phyloP scores from a whole-genome alignment of 1,140 invertebrate genomes.

The Drosophila sturtevanti region DNA sequence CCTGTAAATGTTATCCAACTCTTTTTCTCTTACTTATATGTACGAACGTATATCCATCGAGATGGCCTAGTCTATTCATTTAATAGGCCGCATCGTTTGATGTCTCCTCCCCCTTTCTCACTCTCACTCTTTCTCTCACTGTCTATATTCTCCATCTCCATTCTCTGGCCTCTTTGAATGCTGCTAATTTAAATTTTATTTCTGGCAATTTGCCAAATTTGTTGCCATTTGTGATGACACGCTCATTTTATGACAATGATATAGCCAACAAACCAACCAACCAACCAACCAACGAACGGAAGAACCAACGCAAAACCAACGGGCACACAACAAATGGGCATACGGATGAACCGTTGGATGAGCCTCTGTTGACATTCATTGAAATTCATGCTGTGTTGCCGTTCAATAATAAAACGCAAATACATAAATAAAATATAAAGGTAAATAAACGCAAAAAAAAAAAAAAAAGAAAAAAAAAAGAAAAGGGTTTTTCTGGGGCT shows the following conservation, averaged over 20 bases:
- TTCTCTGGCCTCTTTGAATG: constrained; percentile 2
- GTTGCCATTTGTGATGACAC: constrained; percentile 79
- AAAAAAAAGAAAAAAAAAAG: neutral
- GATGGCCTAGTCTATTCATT: constrained; percentile 30
- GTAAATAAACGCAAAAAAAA: constrained; percentile 70
- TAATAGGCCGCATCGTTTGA: constrained; percentile 52
- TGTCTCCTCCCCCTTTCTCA: neutral
- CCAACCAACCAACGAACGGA: neutral
- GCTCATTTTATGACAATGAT: constrained; percentile 76
- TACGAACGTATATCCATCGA: too few species aligned
- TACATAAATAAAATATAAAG: constrained; percentile 81
- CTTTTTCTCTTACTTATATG: too few species aligned
- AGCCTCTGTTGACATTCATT: constrained; percentile 69
- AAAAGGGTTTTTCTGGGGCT: constrained; percentile 65
- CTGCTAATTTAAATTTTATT: constrained; percentile 81
- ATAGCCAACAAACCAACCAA: constrained; percentile 24
- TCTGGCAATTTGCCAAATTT: constrained; percentile 79
- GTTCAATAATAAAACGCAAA: constrained; percentile 81
- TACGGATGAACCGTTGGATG: too few species aligned
- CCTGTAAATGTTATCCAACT: too few species aligned
- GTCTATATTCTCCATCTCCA: too few species aligned
- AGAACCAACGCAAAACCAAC: too few species aligned
- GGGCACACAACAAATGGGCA: too few species aligned
- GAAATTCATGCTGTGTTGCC: constrained; percentile 76
- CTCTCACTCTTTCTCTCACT: neutral